phyloP scores from a whole-genome alignment of 2,888 invertebrate species.

The Lithosia quadra region DNA sequence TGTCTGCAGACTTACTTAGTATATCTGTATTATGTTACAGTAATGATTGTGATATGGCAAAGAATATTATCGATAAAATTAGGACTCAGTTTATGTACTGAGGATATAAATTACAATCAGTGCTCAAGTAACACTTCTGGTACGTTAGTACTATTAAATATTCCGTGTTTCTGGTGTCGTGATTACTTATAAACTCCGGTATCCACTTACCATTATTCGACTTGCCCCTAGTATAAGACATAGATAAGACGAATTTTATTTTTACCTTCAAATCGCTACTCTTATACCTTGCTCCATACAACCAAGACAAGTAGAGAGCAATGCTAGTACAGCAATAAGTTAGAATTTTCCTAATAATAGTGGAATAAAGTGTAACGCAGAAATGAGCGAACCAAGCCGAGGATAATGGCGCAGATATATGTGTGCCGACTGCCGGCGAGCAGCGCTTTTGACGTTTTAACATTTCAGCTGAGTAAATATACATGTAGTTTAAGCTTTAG shows the following conservation, averaged over 20 bases:
- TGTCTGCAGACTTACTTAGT: too few relatives aligned
- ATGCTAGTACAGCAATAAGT: constrained; percentile 76
- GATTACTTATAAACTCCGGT: too few relatives aligned
- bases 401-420: constrained; percentile 48
- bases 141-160: too few relatives aligned
- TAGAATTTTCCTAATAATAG: constrained; percentile 82
- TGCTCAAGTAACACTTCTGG: too few relatives aligned
- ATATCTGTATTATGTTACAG: not conserved
- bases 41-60: not conserved
- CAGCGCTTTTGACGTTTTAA: not conserved
- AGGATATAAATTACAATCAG: not conserved
- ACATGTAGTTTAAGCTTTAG: not conserved
- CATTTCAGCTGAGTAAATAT: not conserved
- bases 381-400: constrained; percentile 35
- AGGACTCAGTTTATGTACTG: too few relatives aligned
- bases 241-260: too few relatives aligned
- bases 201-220: too few relatives aligned
- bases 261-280: constrained; percentile 9
- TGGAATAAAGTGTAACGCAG: constrained; percentile 43
- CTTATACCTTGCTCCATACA: constrained; percentile 44
- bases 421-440: constrained; percentile 9
- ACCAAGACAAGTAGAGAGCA: constrained; percentile 57
- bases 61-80: too few relatives aligned
- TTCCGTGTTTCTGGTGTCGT: too few relatives aligned
- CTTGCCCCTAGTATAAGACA: too few relatives aligned